These are phyloP conservation scores for Acanthopagrus latus DNA, from an alignment of 2,797 vertebrate species.

Conservation along the genomic window DNA sequence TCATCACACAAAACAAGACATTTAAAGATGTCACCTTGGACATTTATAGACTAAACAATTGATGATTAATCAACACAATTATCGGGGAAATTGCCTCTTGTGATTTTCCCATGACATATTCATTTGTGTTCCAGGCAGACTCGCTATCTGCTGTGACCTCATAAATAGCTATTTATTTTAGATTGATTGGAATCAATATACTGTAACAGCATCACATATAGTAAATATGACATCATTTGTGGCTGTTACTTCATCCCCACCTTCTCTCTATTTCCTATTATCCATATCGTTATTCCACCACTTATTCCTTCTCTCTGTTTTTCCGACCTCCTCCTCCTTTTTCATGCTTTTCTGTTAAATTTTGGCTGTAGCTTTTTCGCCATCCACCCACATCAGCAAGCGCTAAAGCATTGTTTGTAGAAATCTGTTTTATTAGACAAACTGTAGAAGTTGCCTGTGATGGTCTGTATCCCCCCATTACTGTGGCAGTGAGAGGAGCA, in stretches of 20 bases:
- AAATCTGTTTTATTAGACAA: constrained; percentile 27
- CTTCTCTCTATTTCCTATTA: not conserved
- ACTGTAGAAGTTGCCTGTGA: constrained; percentile 13
- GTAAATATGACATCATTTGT: constrained; percentile 1
- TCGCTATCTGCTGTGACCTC: not conserved
- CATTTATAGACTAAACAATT: not conserved
- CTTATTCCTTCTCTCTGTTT: constrained; percentile 10
- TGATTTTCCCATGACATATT: not conserved
- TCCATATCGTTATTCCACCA: constrained; percentile 8
- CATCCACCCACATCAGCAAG: constrained; percentile 40
- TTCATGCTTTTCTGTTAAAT: constrained; percentile 37
- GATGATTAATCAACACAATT: not conserved
- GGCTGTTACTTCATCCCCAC: constrained; percentile 1
- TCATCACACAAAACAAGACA: not conserved
- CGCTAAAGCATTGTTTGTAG: constrained; percentile 30
- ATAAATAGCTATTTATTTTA: not conserved
- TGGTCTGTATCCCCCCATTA: not conserved
- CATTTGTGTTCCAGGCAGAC: not conserved
- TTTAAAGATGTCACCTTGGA: not conserved
- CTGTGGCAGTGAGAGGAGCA: constrained; percentile 18
- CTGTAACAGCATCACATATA: not conserved
- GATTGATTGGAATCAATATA: not conserved
- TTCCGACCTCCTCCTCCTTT: constrained; percentile 23
- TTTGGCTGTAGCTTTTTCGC: constrained; percentile 34
- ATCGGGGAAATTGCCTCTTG: not conserved